phyloP scores from a whole-genome alignment of 2,797 vertebrate species.

The Artibeus jamaicensis region DNA sequence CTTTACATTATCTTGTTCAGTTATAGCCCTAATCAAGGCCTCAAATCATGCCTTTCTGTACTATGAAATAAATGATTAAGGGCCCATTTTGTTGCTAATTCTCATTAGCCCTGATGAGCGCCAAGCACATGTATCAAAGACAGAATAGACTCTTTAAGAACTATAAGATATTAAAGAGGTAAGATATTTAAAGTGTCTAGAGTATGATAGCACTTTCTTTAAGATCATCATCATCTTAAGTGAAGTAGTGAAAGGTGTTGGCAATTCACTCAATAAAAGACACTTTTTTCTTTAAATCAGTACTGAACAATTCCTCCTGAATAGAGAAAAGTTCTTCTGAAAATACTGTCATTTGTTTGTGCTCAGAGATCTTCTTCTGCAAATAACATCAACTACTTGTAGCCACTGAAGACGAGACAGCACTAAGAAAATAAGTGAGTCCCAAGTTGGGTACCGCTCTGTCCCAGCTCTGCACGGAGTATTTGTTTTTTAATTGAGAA shows the following conservation, averaged over 20 bases:
- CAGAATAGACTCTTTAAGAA: conserved; percentile 44
- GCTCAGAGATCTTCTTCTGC: conserved; percentile 27
- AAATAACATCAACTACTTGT: neutral
- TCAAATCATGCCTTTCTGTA: conserved; percentile 56
- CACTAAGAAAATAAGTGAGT: neutral
- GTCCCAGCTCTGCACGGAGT: neutral
- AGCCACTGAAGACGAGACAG: neutral
- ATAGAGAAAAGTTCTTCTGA: neutral
- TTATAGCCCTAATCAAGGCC: conserved; percentile 63
- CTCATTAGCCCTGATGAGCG: conserved; percentile 69
- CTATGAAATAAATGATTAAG: conserved; percentile 72
- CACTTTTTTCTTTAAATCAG: neutral
- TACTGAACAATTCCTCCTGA: neutral
- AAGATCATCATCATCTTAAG: neutral
- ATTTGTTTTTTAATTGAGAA: neutral
- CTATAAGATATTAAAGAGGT: conserved; percentile 10
- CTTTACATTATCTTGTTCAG: conserved; percentile 60
- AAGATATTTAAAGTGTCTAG: conserved; percentile 28
- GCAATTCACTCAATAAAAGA: neutral
- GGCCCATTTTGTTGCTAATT: conserved; percentile 70
- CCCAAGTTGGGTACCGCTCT: neutral
- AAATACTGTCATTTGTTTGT: neutral
- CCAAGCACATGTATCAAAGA: conserved; percentile 34
- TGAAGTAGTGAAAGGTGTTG: neutral
- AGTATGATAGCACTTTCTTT: conserved; percentile 15